Evolutionary conservation across 2,888 invertebrate genomes (phyloP).

Genomic region (Pachydiplax longipennis): DNA sequence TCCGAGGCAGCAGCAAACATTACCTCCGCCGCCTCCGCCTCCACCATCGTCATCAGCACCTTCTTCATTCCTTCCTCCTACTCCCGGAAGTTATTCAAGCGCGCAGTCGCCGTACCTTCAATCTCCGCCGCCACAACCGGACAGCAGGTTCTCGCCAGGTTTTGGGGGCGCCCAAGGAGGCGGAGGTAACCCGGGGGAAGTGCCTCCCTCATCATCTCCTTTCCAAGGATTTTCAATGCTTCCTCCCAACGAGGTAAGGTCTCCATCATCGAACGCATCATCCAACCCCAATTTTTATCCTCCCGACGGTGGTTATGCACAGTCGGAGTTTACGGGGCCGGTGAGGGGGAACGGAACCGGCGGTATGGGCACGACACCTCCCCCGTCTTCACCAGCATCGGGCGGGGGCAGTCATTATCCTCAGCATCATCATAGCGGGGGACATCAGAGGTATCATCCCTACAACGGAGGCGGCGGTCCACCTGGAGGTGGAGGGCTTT

Average conservation of each 20-base stretch:
- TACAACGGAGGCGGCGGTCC: constrained; percentile 52
- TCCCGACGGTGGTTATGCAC: not conserved
- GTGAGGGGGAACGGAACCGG: not conserved
- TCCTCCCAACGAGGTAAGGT: constrained; percentile 8
- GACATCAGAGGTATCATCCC: constrained; percentile 56
- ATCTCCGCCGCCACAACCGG: constrained; percentile 62
- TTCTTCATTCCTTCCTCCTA: constrained; percentile 69
- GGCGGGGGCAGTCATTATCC: not conserved
- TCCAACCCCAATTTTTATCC: not conserved
- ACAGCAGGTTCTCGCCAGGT: constrained; percentile 38
- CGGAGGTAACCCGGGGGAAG: not conserved
- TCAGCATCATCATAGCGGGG: not conserved
- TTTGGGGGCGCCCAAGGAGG: not conserved
- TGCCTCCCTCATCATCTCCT: not conserved
- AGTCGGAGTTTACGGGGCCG: constrained; percentile 10
- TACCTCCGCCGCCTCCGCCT: not conserved
- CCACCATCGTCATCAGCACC: not conserved
- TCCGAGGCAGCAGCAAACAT: not conserved
- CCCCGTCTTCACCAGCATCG: not conserved
- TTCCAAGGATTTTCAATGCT: constrained; percentile 17
- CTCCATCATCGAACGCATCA: not conserved
- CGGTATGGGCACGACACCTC: not conserved
- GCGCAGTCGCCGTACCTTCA: constrained; percentile 73
- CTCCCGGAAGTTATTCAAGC: constrained; percentile 72
- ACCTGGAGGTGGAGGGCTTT: not conserved